Base-by-base conservation (phyloP, 2,113 vertebrate species). In the Chloropsis cyanopogon region DNA sequence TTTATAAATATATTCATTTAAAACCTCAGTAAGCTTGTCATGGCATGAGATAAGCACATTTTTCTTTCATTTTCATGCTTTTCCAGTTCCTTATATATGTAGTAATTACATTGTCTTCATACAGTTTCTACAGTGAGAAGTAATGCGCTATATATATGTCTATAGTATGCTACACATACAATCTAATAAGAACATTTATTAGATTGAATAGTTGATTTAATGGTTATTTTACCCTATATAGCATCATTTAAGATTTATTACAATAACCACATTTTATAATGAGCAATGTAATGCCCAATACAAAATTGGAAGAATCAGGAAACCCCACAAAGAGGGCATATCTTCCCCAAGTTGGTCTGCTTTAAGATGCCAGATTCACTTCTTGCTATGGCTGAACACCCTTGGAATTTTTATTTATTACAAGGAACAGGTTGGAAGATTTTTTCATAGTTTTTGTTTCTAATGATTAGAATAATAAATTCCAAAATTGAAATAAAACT, bases 1-100 rank as follows among this genome's bases (percentile, higher is more conserved):
- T 97, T 95, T 96, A 95, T 95, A 97, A 97, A 93, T 91, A 96
- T 96, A 97, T 97, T 97, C 83, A 97, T 96, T 96, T 97, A 96
- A 97, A 97, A 72, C 47, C 70, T 95, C 52, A 71, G 81, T 94
- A 97, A 97, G 53, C 60, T 96, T 96, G 93, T 94, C 95, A 90
- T 42, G 56, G 46, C 61, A 65, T 71, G 80, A 50, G 26, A 76
- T 88, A 96, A 96, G 69, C 82, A 93, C 23, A 77, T 95, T 96
- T 93, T 92, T 94, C 49, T 82, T 91, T 83, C 76, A 86, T 83
- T 96, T 93, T 60, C 71, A 22, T 92, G 65, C 31, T 73, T 86
- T 94, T 96, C 71, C 63, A 73, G 86, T 88, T 94, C 81, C 93
- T 90, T 92, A 63, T 89, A 31, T 91, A 86, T 61, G 37, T 44